These are phyloP conservation scores for Callithrix jacchus DNA, from an alignment of 2,113 vertebrate species.

Conservation along the genomic window DNA sequence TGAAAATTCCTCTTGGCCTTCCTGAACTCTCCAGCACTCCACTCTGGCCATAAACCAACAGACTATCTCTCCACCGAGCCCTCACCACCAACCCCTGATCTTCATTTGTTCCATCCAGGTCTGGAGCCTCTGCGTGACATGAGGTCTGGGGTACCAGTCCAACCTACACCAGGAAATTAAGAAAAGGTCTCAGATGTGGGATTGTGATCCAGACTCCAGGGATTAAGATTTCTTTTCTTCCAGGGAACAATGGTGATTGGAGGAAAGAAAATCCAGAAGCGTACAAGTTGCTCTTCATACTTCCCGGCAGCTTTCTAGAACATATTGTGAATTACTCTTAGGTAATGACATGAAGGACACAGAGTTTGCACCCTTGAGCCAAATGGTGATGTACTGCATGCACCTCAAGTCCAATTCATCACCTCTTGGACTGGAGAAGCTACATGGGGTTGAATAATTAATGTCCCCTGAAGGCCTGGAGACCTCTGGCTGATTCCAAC, in stretches of 20 bases:
- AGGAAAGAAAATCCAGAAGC: not conserved
- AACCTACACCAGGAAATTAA: not conserved
- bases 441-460: not conserved
- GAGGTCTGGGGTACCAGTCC: not conserved
- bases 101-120: not conserved
- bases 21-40: not conserved
- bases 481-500: not conserved
- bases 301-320: slow-evolving; percentile 4
- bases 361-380: not conserved
- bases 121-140: not conserved
- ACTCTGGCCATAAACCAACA: not conserved
- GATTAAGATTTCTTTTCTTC: not conserved
- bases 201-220: not conserved
- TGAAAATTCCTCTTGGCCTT: not conserved
- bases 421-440: not conserved
- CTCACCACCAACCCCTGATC: not conserved
- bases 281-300: not conserved
- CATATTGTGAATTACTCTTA: not conserved
- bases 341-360: not conserved
- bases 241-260: not conserved
- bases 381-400: not conserved
- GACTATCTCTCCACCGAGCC: not conserved
- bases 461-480: not conserved
- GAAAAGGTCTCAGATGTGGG: not conserved
- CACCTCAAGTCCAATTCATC: not conserved